phyloP scores from a whole-genome alignment of 1,140 invertebrate species.

The Drosophila saltans region DNA sequence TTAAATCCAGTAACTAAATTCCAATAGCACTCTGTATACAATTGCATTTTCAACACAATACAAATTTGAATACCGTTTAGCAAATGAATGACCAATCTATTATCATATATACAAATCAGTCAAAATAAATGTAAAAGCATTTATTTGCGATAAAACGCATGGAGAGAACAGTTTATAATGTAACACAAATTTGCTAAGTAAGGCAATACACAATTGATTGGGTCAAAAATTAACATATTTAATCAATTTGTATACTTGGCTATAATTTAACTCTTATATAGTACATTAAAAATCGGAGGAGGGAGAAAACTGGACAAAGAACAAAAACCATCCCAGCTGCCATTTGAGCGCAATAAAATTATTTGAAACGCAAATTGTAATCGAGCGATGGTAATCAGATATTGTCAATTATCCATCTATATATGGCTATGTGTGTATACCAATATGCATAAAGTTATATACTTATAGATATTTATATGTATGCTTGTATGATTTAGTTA shows the following conservation, averaged over 20 bases:
- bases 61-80: not conserved
- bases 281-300: not conserved
- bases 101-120: not conserved
- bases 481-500: not conserved
- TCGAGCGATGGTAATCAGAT: slow-evolving; percentile 52
- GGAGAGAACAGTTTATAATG: not conserved
- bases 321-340: slow-evolving; percentile 45
- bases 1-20: no score
- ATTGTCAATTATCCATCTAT: slow-evolving; percentile 47
- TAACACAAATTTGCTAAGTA: not conserved
- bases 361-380: slow-evolving; percentile 16
- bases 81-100: not conserved
- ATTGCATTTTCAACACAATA: not conserved
- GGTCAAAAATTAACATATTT: slow-evolving; percentile 12
- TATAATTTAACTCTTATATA: slow-evolving; percentile 10
- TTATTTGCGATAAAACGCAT: not conserved
- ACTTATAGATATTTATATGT: not conserved
- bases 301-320: not conserved
- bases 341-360: slow-evolving; percentile 33
- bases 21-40: not conserved
- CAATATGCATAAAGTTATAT: no score
- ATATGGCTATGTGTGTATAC: slow-evolving; percentile 23
- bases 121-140: slow-evolving; percentile 10
- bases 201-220: not conserved
- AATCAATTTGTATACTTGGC: slow-evolving; percentile 1